phyloP scores from a whole-genome alignment of 2,797 vertebrate genomes.

The Kryptopterus vitreolus region DNA sequence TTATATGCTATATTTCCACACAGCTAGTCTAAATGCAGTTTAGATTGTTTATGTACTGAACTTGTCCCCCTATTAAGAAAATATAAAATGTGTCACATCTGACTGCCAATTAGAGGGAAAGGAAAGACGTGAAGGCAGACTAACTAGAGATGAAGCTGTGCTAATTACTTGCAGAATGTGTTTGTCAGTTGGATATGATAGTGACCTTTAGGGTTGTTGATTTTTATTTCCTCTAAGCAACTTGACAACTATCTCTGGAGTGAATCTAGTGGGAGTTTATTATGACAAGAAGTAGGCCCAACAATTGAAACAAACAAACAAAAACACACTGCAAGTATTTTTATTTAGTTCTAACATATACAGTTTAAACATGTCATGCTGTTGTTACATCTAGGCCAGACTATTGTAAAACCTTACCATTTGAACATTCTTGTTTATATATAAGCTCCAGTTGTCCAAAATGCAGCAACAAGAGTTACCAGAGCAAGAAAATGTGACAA shows the following conservation, averaged over 20 bases:
- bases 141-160: slow-evolving; percentile 35
- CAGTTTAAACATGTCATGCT: neutral
- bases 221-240: neutral
- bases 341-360: neutral
- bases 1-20: neutral
- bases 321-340: neutral
- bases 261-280: neutral
- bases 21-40: neutral
- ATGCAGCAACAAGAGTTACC: too few species aligned
- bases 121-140: slow-evolving; percentile 12
- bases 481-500: too few species aligned
- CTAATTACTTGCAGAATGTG: slow-evolving; percentile 52
- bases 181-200: slow-evolving; percentile 30
- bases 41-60: neutral
- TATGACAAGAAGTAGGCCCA: neutral
- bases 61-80: neutral
- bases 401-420: too few species aligned
- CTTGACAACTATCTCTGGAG: neutral
- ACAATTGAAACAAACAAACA: neutral
- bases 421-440: too few species aligned
- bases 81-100: neutral
- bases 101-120: neutral
- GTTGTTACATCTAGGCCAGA: too few species aligned
- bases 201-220: slow-evolving; percentile 41
- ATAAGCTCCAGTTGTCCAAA: too few species aligned